A percentile compares a stretch with the other conserved stretches of the same genome.
Conservation (phyloP, 2,888 invertebrate species). For the Zhengitettix transpicula region DNA sequence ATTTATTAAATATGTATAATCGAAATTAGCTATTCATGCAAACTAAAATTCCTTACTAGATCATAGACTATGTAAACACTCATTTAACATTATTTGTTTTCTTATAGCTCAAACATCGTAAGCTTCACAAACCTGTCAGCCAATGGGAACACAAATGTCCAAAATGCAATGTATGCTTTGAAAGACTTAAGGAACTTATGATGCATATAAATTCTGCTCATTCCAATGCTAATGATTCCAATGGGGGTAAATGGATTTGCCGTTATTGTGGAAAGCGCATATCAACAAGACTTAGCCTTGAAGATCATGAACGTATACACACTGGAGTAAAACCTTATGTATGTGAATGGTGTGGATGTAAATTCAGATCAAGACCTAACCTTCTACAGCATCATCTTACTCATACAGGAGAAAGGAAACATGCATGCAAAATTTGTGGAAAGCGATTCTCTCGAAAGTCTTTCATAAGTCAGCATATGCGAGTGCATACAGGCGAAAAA, state of each 20-base stretch:
- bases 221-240: not conserved
- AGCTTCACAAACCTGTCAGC: conserved; percentile 3
- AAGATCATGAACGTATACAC: conserved; percentile 16
- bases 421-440: conserved; percentile 16
- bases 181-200: conserved; percentile 2
- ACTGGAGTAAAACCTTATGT: conserved; percentile 15
- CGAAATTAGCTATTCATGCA: no score
- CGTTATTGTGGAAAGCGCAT: conserved; percentile 15
- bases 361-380: conserved; percentile 16
- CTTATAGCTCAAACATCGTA: conserved; percentile 5
- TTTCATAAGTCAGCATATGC: conserved; percentile 5
- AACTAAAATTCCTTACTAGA: no score
- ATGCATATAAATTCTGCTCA: conserved; percentile 2
- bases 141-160: conserved; percentile 5
- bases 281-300: conserved; percentile 14
- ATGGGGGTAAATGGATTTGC: conserved; percentile 12
- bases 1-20: no score
- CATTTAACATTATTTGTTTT: not conserved
- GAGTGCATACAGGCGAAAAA: no score
- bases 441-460: conserved; percentile 16
- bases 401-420: conserved; percentile 15
- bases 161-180: conserved; percentile 3
- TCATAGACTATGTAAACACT: no score
- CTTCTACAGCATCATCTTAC: conserved; percentile 15
- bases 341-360: conserved; percentile 16